Evolutionary conservation across 1,140 invertebrate genomes (phyloP).

Genomic region (Lamellibrachia luymesi): DNA sequence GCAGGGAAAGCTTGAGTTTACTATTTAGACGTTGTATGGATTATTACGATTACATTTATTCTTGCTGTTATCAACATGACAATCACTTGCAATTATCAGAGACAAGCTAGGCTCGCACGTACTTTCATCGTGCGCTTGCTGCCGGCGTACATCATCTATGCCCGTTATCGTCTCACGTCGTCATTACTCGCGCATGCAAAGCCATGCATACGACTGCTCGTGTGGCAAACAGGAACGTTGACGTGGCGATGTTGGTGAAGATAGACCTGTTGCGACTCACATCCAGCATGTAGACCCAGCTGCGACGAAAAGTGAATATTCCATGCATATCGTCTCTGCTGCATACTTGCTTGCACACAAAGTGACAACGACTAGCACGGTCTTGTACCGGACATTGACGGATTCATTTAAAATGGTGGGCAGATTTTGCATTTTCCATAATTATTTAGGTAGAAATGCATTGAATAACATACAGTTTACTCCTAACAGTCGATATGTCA

Average conservation of each 20-base stretch:
- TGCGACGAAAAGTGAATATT: not conserved
- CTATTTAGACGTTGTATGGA: not conserved
- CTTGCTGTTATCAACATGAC: not conserved
- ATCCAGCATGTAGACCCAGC: too few species aligned
- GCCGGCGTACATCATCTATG: not conserved
- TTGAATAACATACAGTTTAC: not conserved
- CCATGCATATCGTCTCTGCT: not conserved
- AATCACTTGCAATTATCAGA: not conserved
- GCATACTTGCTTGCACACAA: not conserved
- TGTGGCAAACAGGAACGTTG: not conserved
- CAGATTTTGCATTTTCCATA: not conserved
- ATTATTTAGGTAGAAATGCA: not conserved
- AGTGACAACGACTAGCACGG: not conserved
- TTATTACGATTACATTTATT: not conserved
- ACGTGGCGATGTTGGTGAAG: not conserved
- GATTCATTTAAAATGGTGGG: too few species aligned
- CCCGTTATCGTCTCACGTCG: not conserved
- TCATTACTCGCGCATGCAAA: not conserved
- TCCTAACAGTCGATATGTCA: not conserved
- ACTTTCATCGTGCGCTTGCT: not conserved
- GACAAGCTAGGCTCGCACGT: not conserved
- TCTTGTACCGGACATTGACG: too few species aligned
- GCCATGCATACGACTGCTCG: not conserved
- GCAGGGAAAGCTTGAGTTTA: too few species aligned
- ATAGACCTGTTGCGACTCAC: not conserved